phyloP scores from a whole-genome alignment of 2,113 vertebrate genomes.

The Dissostichus mawsoni region DNA sequence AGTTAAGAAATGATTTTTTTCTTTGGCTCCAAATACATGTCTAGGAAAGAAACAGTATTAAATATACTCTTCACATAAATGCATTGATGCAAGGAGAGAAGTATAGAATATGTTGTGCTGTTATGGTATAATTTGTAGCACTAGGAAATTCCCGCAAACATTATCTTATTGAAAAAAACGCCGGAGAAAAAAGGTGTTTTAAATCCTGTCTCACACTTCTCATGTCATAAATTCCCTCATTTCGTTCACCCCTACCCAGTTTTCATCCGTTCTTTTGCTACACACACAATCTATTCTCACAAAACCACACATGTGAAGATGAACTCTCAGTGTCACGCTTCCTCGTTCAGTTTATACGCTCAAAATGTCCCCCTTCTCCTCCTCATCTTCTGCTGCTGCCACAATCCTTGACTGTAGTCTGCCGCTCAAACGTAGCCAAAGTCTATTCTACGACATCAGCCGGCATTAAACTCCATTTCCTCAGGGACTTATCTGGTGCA shows the following conservation, averaged over 20 bases:
- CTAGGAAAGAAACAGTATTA: constrained; percentile 14
- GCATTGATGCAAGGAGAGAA: neutral
- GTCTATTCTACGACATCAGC: constrained; percentile 63
- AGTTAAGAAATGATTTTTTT: neutral
- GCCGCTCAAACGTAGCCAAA: constrained; percentile 41
- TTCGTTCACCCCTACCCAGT: constrained; percentile 25
- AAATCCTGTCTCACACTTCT: constrained; percentile 3
- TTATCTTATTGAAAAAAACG: constrained; percentile 1
- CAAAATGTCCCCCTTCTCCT: constrained; percentile 8
- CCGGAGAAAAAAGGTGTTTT: constrained; percentile 2
- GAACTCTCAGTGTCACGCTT: constrained; percentile 36
- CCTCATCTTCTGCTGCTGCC: constrained; percentile 38
- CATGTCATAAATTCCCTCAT: constrained; percentile 25
- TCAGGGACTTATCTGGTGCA: constrained; percentile 70
- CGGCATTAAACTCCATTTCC: constrained; percentile 76
- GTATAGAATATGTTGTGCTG: constrained; percentile 9
- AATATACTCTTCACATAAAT: neutral
- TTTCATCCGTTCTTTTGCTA: constrained; percentile 5
- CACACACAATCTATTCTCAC: constrained; percentile 10
- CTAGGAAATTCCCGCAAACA: neutral
- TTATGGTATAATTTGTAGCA: neutral
- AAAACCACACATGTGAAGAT: constrained; percentile 25
- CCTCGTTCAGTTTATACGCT: constrained; percentile 1
- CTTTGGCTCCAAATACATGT: neutral
- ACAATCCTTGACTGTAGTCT: constrained; percentile 43